Percentiles rank a stretch among this genome's conserved stretches.
Evolutionary conservation across 1,140 invertebrate species (phyloP).

Genomic region (Rhynchophorus ferrugineus): DNA sequence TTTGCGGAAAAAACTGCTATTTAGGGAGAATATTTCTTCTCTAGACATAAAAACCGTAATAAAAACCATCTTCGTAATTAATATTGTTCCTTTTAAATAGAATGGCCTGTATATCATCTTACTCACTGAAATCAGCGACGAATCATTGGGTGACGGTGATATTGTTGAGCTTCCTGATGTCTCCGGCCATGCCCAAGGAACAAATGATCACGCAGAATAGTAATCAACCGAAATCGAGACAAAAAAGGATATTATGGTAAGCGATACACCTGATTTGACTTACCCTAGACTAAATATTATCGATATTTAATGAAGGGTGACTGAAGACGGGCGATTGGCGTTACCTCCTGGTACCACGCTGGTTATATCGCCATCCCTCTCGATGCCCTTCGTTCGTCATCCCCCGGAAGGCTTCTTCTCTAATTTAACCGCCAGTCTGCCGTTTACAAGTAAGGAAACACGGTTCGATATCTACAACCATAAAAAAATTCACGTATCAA

Average conservation of each 20-base stretch:
- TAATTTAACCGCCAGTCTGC: constrained; percentile 75
- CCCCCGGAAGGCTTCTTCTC: constrained; percentile 77
- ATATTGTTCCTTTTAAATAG: no score
- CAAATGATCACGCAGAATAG: background rate
- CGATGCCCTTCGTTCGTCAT: constrained; percentile 73
- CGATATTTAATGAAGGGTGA: constrained; percentile 49
- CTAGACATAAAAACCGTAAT: no score
- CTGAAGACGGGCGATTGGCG: constrained; percentile 70
- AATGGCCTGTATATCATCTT: no score
- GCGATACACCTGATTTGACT: background rate
- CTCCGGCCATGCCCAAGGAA: background rate
- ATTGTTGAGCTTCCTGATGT: constrained; percentile 6
- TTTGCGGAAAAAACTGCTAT: no score
- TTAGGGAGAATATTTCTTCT: no score
- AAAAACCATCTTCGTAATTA: no score
- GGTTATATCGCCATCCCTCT: constrained; percentile 70
- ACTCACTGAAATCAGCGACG: no score
- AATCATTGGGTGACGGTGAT: constrained; percentile 1
- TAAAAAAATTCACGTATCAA: no score
- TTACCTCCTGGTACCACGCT: constrained; percentile 72
- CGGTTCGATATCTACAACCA: background rate
- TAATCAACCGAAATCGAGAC: constrained; percentile 15
- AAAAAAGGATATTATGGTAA: constrained; percentile 20
- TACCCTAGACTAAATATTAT: background rate
- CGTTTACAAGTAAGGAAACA: constrained; percentile 71